Percentiles rank a stretch among this genome's conserved stretches.
Conservation (phyloP, 1,140 invertebrate species). For the Goniozus legneri region DNA sequence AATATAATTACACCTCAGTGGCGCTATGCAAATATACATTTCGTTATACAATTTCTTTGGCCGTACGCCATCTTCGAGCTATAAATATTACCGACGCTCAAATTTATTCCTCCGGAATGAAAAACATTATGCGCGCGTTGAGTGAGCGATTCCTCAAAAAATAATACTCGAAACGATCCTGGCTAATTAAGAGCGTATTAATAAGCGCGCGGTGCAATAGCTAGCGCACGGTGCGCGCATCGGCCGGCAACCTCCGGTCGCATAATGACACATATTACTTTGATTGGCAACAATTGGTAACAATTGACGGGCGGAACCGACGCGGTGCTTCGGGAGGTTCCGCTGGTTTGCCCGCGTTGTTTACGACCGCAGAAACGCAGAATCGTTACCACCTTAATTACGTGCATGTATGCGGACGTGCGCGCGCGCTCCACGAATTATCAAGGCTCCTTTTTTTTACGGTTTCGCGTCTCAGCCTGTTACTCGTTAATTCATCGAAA, state of each 20-base stretch:
- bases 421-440: constrained; percentile 45
- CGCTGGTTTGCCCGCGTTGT: constrained; percentile 51
- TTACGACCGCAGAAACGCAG: constrained; percentile 48
- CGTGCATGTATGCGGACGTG: constrained; percentile 38
- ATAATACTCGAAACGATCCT: no score
- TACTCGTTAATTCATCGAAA: neutral
- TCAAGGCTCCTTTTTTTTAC: constrained; percentile 35
- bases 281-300: constrained; percentile 54
- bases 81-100: no score
- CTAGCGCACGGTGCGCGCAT: constrained; percentile 30
- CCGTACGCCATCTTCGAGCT: no score
- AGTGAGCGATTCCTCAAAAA: no score
- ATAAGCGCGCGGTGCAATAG: constrained; percentile 34
- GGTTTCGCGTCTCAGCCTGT: constrained; percentile 23
- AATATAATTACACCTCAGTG: no score
- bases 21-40: no score
- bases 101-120: no score
- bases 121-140: no score
- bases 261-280: constrained; percentile 53
- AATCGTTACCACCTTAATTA: constrained; percentile 51
- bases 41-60: no score
- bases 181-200: constrained; percentile 38
- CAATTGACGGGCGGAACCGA: constrained; percentile 53
- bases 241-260: constrained; percentile 39
- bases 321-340: constrained; percentile 42